A percentile compares a stretch with the other conserved stretches of the same genome.
Conservation (phyloP, 1,140 invertebrate species). For the Heterodera schachtii region DNA sequence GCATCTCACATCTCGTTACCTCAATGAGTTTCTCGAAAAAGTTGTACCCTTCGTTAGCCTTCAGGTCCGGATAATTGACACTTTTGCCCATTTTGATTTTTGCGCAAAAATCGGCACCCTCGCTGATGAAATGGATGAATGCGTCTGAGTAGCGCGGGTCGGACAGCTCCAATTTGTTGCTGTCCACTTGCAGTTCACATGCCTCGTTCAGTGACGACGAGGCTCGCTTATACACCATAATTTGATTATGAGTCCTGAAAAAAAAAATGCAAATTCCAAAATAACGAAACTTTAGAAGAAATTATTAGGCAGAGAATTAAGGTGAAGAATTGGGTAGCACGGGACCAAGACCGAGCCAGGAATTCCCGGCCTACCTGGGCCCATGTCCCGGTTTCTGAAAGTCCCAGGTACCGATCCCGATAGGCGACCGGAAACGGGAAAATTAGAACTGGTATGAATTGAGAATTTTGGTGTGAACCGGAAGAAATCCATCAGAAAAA, state of each 20-base stretch:
- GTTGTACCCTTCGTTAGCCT: not conserved
- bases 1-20: not conserved
- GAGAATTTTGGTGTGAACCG: too few relatives aligned
- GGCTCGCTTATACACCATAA: not conserved
- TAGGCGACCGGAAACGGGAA: too few relatives aligned
- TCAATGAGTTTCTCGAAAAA: not conserved
- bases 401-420: too few relatives aligned
- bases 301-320: not conserved
- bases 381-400: too few relatives aligned
- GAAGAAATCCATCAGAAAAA: too few relatives aligned
- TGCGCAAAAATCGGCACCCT: not conserved
- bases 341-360: too few relatives aligned
- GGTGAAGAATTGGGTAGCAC: not conserved
- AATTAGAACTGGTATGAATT: too few relatives aligned
- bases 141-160: slow-evolving; percentile 13
- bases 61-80: not conserved
- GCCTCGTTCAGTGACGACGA: not conserved
- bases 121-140: not conserved
- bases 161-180: not conserved
- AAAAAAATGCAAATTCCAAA: not conserved
- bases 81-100: not conserved
- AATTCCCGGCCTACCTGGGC: too few relatives aligned
- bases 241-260: not conserved
- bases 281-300: too few relatives aligned
- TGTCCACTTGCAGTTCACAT: not conserved